Evolutionary conservation across 2,113 vertebrate species (phyloP), one percentile per base, ranked within the genome.

Genomic region (Psittacula cyanocephala): DNA sequence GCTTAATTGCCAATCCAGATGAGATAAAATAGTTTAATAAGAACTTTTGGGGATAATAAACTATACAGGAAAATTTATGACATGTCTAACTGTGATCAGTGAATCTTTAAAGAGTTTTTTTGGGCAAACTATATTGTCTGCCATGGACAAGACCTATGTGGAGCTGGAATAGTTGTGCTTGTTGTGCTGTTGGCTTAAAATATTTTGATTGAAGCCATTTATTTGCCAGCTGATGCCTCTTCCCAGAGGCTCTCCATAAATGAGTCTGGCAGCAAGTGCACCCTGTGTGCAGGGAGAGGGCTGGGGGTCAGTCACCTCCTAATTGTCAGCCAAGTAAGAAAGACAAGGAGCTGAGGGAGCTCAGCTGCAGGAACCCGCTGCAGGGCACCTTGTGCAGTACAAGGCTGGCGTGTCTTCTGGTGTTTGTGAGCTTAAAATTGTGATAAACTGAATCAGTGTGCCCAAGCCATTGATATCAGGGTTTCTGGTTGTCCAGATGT

Each of bases 11-110:
- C 63, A 78, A 57, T 53, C 44, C 52, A 69, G 84, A 85, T 47
- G 84, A 92, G 93, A 94, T 81, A 85, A 95, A 93, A 75, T 67
- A 72, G 47, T 84, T 92, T 92, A 76, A 43, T n/a, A 62, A 81
- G 81, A 91, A 89, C 72, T 86, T 91, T 88, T 81, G 78, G 57
- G 80, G 57, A 63, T 87, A 87, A 85, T 95, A 91, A 91, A 88
- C n/a, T 44, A 27, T 76, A 55, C 28, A 13, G 78, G 53, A 87
- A 89, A 71, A 88, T 59, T 87, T 72, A 87, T 87, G 85, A 52
- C 28, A 35, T 0, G 0, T 77, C 91, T 91, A 31, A 35, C 76
- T 92, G 92, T 81, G 86, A 88, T 75, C 79, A 88, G 75, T 44
- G 37, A 88, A 80, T 44, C 37, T 85, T 87, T 69, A 69, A 82